These are phyloP conservation scores for Mustela lutreola DNA, from an alignment of 2,113 vertebrate genomes.

Conservation along the genomic window DNA sequence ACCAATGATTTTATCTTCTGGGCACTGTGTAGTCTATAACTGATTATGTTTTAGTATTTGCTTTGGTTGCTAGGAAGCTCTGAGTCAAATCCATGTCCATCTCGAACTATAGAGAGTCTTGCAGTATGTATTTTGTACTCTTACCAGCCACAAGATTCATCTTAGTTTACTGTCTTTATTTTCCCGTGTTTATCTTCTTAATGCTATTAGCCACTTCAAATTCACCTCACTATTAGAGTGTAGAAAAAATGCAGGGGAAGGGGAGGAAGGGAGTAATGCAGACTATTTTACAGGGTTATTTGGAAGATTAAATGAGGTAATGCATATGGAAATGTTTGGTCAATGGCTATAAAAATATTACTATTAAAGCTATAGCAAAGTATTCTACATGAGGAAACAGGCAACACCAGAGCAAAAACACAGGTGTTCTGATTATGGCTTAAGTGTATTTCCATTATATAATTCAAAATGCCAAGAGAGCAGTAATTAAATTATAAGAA, in stretches of 20 bases:
- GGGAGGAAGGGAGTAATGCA: background rate
- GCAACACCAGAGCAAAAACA: background rate
- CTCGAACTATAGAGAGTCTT: background rate
- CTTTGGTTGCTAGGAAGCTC: background rate
- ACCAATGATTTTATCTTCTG: background rate
- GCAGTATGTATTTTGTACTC: background rate
- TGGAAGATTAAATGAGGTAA: background rate
- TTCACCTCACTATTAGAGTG: background rate
- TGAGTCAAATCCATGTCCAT: background rate
- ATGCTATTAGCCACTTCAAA: background rate
- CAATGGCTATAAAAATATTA: background rate
- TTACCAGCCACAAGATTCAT: background rate
- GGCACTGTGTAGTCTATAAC: background rate
- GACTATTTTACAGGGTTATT: background rate
- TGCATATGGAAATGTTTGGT: background rate
- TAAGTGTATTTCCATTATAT: background rate
- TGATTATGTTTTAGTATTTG: background rate
- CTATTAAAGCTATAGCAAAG: background rate
- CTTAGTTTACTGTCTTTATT: background rate
- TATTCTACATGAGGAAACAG: background rate
- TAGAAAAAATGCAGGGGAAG: background rate
- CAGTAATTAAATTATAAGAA: background rate
- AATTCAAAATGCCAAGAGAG: background rate
- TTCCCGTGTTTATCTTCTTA: slow-evolving; percentile 11
- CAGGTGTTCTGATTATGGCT: background rate